phyloP scores from a whole-genome alignment of 30 jellyfish, hydroid and myxozoan genomes.

The Catostylus mosaicus region DNA sequence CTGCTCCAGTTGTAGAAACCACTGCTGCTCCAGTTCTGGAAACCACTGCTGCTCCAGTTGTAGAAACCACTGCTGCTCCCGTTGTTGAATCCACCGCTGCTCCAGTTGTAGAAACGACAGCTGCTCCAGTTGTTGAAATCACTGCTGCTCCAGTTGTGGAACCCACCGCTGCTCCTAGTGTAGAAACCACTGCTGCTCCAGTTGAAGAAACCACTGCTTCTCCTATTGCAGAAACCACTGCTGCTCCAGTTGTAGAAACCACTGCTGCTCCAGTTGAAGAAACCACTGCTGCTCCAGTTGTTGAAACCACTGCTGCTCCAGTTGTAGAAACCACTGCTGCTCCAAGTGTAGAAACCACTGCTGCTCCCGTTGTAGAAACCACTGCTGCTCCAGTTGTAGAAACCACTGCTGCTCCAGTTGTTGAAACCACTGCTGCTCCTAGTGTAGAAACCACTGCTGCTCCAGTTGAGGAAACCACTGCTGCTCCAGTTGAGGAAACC shows the following conservation, averaged over 20 bases:
- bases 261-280: neutral
- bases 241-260: neutral
- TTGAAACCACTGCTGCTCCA: conserved; percentile 9
- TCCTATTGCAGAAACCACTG: neutral
- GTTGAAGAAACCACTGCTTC: neutral
- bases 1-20: conserved; percentile 28
- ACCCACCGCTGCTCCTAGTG: conserved; percentile 1
- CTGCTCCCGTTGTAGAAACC: conserved; percentile 6
- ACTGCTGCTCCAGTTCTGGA: conserved; percentile 1
- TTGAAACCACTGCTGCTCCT: conserved; percentile 13
- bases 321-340: conserved; percentile 1
- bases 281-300: neutral
- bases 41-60: conserved; percentile 6
- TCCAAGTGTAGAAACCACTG: conserved; percentile 12
- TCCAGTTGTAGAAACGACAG: conserved; percentile 5
- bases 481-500: conserved; percentile 10
- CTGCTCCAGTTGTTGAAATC: conserved; percentile 7
- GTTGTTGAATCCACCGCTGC: conserved; percentile 44
- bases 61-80: neutral
- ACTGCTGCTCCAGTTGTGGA: conserved; percentile 15
- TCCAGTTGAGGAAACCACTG: conserved; percentile 10
- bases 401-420: conserved; percentile 9
- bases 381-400: conserved; percentile 17
- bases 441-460: conserved; percentile 10
- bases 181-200: conserved; percentile 49